Conservation (phyloP, 2,113 vertebrate species). For the Alouatta palliata region DNA sequence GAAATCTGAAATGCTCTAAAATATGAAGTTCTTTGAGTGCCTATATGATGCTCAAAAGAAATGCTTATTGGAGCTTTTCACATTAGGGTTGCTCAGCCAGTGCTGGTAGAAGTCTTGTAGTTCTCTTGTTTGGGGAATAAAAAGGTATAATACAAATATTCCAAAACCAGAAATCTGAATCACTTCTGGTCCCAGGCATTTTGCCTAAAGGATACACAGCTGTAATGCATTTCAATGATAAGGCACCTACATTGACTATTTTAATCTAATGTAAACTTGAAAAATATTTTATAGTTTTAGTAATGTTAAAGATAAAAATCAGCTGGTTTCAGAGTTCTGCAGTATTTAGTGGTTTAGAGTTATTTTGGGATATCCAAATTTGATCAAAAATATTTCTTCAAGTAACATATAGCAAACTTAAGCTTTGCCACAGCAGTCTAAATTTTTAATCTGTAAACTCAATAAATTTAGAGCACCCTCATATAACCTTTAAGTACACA, state of each 20-base stretch:
- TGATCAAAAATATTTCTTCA: constrained; percentile 25
- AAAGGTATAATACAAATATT: background rate
- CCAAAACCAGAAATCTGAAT: background rate
- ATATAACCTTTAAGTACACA: background rate
- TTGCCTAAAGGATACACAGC: background rate
- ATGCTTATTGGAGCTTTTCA: background rate
- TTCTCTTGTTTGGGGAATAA: too few species aligned
- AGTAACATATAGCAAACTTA: background rate
- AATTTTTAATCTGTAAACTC: background rate
- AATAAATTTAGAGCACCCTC: background rate
- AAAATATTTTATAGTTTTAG: constrained; percentile 7
- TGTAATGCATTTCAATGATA: background rate
- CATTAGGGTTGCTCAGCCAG: background rate
- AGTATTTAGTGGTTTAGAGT: background rate
- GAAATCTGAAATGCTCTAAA: background rate
- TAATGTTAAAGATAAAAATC: background rate
- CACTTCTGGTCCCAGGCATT: background rate
- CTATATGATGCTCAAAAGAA: background rate
- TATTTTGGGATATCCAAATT: background rate
- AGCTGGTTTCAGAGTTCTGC: background rate
- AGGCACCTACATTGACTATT: background rate
- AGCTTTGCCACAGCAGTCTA: background rate
- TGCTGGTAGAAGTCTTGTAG: background rate
- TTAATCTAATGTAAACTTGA: background rate
- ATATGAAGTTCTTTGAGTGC: background rate